phyloP scores from a whole-genome alignment of 2,113 vertebrate genomes.

The Pristiophorus japonicus region DNA sequence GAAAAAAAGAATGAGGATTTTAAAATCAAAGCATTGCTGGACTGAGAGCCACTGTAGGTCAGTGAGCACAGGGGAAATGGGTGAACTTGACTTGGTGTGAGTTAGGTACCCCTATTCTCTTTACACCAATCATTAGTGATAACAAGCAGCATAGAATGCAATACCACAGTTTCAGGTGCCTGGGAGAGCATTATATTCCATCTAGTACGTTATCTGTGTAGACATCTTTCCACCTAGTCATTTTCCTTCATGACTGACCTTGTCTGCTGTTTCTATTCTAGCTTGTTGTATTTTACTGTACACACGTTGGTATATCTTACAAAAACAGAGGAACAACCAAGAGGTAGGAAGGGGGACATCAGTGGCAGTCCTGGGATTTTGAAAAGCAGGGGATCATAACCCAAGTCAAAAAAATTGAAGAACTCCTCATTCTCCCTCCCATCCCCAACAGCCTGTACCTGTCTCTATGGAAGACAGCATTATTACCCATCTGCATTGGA shows the following conservation, averaged over 20 bases:
- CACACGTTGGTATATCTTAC: neutral
- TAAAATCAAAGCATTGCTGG: neutral
- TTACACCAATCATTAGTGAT: too few species aligned
- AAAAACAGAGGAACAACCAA: neutral
- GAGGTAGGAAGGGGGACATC: neutral
- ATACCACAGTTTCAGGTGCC: neutral
- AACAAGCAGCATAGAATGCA: too few species aligned
- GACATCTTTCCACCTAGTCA: too few species aligned
- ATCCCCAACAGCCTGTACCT: neutral
- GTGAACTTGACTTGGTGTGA: too few species aligned
- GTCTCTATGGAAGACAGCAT: neutral
- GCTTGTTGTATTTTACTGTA: neutral
- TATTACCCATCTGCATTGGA: neutral
- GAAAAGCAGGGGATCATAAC: neutral
- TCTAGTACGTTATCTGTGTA: too few species aligned
- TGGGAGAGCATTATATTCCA: too few species aligned
- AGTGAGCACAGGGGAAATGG: neutral
- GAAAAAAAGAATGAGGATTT: neutral
- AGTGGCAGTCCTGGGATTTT: neutral
- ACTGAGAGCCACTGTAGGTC: neutral
- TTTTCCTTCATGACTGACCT: too few species aligned
- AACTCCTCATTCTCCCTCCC: neutral
- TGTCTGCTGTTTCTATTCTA: neutral
- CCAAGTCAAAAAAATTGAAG: neutral
- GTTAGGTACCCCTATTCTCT: too few species aligned